Base-by-base conservation (phyloP, 2,113 vertebrate species). In the Xenus cinereus region DNA sequence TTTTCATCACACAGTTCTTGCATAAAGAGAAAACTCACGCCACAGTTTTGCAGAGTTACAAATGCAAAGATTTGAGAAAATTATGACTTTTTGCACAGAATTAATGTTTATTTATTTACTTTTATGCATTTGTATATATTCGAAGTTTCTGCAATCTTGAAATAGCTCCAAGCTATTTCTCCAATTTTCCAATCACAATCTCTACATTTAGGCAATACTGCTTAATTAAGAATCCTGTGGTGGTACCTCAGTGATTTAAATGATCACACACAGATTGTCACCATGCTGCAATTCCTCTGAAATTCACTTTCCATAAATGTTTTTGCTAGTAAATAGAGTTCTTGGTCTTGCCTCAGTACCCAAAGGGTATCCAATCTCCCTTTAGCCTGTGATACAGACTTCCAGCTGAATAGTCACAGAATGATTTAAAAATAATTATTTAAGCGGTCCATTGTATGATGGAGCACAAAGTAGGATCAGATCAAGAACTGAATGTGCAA, bases 371-470 rank as follows among this genome's bases (percentile, higher is more conserved):
- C 51, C 20, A 26, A 11, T 62, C 37, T 69, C 28, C 37, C 41
- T 45, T 3, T 30, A 62, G 63, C 54, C 37, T 66, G 51, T 80
- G 59, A 67, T 60, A n/a, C 3, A 68, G 82, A 83, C 76, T 19
- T 87, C 32, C 54, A 86, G 67, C 50, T 92, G 79, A 88, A 85
- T 10, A 85, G 56, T 73, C 62, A 86, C n/a, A 67, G 53, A 84
- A 86, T n/a, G 12, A 88, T 71, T 83, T 84, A 15, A 86, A 90
- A 94, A 66, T 76, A 90, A 66, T 76, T 75, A 90, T 83, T 83
- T 90, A 68, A 63, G 51, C 26, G 69, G 62, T 26, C 27, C 26
- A 46, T 81, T 92, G 46, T 89, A 74, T 77, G 63, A 66, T 66
- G 32, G 37, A 95, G 54, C 64, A 84, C 37, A 71, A 62, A 89